phyloP scores from a whole-genome alignment of 2,888 invertebrate species.

The Podabrus alpinus region DNA sequence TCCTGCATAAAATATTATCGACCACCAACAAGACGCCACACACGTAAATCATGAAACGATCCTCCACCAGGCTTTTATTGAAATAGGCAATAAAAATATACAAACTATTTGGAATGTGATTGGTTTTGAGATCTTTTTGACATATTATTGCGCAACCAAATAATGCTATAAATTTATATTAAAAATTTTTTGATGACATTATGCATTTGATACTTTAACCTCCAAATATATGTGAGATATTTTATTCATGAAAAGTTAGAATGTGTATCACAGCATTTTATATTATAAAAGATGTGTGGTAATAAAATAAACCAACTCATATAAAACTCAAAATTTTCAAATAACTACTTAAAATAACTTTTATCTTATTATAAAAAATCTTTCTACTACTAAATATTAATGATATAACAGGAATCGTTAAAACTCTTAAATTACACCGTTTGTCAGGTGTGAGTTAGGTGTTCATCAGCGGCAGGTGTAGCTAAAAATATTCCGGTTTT shows the following conservation, averaged over 20 bases:
- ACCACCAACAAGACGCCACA: conserved; percentile 15
- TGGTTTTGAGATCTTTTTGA: conserved; percentile 10
- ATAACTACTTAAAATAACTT: not conserved
- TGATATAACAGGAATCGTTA: too few relatives aligned
- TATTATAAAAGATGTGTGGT: not conserved
- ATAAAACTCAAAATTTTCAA: not conserved
- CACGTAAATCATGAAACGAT: conserved; percentile 19
- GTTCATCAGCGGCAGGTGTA: too few relatives aligned
- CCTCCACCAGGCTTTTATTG: conserved; percentile 15
- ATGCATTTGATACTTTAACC: conserved; percentile 21
- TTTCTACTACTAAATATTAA: too few relatives aligned
- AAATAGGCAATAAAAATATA: conserved; percentile 25
- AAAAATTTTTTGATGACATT: conserved; percentile 20
- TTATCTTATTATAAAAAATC: not conserved
- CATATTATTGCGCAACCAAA: conserved; percentile 11
- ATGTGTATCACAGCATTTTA: not conserved
- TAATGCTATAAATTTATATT: conserved; percentile 20
- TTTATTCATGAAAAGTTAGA: conserved; percentile 18
- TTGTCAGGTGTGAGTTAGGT: too few relatives aligned
- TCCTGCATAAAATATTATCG: conserved; percentile 15
- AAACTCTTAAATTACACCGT: too few relatives aligned
- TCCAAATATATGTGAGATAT: conserved; percentile 13
- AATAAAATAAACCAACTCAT: conserved; percentile 2
- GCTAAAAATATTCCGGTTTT: too few relatives aligned
- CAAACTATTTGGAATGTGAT: conserved; percentile 23